Percentiles rank a stretch among this genome's conserved stretches.
phyloP scores from a whole-genome alignment of 2,888 invertebrate genomes.

The Acanthosepion lycidas region DNA sequence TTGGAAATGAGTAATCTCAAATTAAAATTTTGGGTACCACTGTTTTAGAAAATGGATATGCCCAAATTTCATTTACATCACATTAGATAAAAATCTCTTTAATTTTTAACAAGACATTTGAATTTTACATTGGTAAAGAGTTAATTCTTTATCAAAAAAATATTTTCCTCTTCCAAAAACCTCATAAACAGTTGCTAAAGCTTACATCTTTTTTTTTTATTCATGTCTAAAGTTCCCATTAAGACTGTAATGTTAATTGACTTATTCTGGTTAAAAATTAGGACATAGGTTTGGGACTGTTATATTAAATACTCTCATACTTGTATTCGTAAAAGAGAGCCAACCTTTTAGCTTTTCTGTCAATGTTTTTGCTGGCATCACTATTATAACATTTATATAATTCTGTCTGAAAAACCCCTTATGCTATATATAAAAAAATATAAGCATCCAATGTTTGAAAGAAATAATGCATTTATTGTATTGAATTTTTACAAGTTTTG shows the following conservation, averaged over 20 bases:
- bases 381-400: neutral
- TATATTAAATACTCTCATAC: neutral
- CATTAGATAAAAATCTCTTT: neutral
- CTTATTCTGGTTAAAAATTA: neutral
- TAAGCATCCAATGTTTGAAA: too few relatives aligned
- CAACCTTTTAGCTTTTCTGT: neutral
- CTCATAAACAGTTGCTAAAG: neutral
- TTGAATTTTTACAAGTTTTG: too few relatives aligned
- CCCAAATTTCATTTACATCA: too few relatives aligned
- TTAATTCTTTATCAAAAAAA: neutral
- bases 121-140: neutral
- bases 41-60: too few relatives aligned
- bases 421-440: neutral
- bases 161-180: neutral
- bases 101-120: neutral
- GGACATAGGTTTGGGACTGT: neutral
- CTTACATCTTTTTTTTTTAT: neutral
- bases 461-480: too few relatives aligned
- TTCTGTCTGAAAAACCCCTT: neutral
- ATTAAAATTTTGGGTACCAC: too few relatives aligned
- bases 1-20: too few relatives aligned
- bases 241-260: neutral
- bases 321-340: neutral
- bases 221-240: neutral
- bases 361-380: neutral